Base-by-base conservation (phyloP, 2,113 vertebrate species). In the Psephotus haematonotus region DNA sequence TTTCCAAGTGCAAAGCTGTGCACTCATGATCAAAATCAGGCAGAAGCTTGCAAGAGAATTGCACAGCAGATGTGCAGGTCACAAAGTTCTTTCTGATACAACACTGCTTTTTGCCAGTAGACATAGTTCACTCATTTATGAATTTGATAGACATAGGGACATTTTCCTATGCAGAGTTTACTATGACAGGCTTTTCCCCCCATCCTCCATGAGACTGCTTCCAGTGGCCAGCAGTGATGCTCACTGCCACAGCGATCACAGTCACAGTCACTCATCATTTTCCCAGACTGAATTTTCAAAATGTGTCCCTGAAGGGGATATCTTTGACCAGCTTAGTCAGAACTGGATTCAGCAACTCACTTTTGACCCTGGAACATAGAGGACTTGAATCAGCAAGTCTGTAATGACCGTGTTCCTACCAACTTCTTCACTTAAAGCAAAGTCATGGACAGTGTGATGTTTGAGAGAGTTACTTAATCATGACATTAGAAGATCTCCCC, bases 341-440 rank as follows among this genome's bases (percentile, higher is more conserved):
- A 93, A 71, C 43, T 69, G 18, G 92, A 82, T 76, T 93, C 86
- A 93, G 72, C 67, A 95, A 57, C 22, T 86, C 64, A 43, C 15
- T 95, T 92, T 86, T 88, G 71, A 92, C 79, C 29, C 64, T 82
- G 59, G 31, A 80, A 90, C 13, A 83, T 10, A 25, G 65, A 74
- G 22, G 17, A 25, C 19, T 65, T 77, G 68, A 90, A 68, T 95
- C 89, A 97, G 95, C 86, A 85, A 67, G n/a, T 59, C 64, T 86
- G 43, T 24, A 77, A 6, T 41, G 47, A 33, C 46, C 46, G 17
- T 63, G 16, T 55, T 91, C 33, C 43, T 87, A 29, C 46, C 35
- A 49, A 43, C 5, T n/a, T 88, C 33, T 52, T 63, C 60, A 59
- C 77, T 94, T 71, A 72, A 92, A 97, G 81, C 92, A 93, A 95